Evolutionary conservation across 92 coral and sea anemone species (phyloP).

Genomic region (Epizoanthus rinbou): DNA sequence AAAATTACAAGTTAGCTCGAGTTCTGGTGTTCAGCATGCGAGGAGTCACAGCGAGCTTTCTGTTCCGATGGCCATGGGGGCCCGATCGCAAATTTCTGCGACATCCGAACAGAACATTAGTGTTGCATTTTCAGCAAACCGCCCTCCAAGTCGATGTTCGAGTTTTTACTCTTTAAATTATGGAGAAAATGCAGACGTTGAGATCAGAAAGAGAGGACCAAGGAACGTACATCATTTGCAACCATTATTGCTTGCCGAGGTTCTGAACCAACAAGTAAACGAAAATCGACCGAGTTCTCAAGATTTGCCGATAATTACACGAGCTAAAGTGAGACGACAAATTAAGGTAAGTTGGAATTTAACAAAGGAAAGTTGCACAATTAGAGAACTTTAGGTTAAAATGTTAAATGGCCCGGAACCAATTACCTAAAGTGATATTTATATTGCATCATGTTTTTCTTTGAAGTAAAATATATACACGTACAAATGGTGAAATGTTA

Average conservation of each 20-base stretch:
- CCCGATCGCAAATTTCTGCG: not conserved
- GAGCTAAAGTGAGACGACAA: constrained; percentile 7
- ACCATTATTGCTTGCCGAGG: constrained; percentile 17
- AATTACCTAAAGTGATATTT: too few relatives aligned
- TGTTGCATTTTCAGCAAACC: constrained; percentile 11
- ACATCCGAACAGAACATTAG: constrained; percentile 19
- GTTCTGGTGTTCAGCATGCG: not conserved
- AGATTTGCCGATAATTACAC: constrained; percentile 8
- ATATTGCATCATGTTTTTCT: too few relatives aligned
- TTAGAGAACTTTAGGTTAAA: not conserved
- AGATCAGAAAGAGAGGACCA: not conserved
- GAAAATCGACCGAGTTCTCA: constrained; percentile 10
- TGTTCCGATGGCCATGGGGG: not conserved
- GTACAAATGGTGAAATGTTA: too few relatives aligned
- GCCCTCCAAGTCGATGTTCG: constrained; percentile 11
- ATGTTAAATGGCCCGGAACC: too few relatives aligned
- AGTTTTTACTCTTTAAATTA: not conserved
- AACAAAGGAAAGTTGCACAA: not conserved
- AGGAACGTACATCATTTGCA: constrained; percentile 4
- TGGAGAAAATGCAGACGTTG: not conserved
- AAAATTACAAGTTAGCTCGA: constrained; percentile 1
- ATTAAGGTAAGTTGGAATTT: constrained; percentile 1
- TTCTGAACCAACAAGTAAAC: constrained; percentile 7
- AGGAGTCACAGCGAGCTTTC: not conserved
- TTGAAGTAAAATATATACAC: too few relatives aligned